Percentiles rank a stretch among this genome's conserved stretches.
Evolutionary conservation across 1,140 invertebrate genomes (phyloP).

Genomic region (Drosophila subobscura): DNA sequence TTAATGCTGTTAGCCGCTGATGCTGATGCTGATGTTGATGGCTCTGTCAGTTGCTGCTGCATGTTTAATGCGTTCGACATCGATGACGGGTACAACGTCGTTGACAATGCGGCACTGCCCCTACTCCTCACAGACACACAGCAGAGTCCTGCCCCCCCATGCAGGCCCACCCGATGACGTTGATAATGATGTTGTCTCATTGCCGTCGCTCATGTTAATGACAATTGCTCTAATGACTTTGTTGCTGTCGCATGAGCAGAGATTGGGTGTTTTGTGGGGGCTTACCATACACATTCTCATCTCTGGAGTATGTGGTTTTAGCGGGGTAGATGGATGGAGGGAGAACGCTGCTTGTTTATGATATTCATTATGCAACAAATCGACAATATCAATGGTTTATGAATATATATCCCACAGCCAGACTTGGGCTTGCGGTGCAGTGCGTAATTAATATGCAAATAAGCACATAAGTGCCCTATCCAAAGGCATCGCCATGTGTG

Average conservation of each 20-base stretch:
- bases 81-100: conserved; percentile 59
- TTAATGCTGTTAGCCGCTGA: conserved; percentile 80
- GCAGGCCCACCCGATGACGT: conserved; percentile 40
- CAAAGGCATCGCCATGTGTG: conserved; percentile 17
- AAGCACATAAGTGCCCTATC: conserved; percentile 59
- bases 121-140: too few species aligned
- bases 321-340: conserved; percentile 6
- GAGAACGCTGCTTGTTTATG: conserved; percentile 60
- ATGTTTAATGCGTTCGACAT: conserved; percentile 79
- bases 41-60: conserved; percentile 79
- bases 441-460: conserved; percentile 80
- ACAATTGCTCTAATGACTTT: conserved; percentile 82
- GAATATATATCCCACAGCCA: conserved; percentile 63
- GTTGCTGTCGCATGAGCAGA: conserved; percentile 47
- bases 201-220: conserved; percentile 77
- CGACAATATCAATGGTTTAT: conserved; percentile 81
- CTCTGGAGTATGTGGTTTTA: conserved; percentile 3
- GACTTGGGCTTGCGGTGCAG: conserved; percentile 59
- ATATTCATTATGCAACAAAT: conserved; percentile 81
- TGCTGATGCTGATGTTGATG: conserved; percentile 81
- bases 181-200: conserved; percentile 81
- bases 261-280: too few species aligned
- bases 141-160: too few species aligned
- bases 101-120: conserved; percentile 52
- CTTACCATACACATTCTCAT: too few species aligned